These are phyloP conservation scores for Tenodera sinensis DNA, from an alignment of 2,888 invertebrate genomes.

Conservation along the genomic window DNA sequence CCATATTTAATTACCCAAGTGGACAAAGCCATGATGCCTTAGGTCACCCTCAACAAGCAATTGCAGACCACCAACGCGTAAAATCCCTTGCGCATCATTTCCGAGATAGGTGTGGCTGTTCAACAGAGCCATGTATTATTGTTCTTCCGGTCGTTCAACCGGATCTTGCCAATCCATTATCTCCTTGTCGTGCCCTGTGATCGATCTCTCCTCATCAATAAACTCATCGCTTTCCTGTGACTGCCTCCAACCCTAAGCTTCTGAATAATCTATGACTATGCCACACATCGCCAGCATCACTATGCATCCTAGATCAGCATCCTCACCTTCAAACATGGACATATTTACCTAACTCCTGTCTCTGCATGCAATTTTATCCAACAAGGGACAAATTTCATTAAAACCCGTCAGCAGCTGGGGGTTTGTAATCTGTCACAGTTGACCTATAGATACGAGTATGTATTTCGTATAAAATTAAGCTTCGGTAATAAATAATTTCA, in stretches of 20 bases:
- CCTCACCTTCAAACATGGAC: too few species aligned
- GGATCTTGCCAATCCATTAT: not conserved
- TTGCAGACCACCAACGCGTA: not conserved
- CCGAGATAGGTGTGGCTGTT: not conserved
- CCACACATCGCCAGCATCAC: not conserved
- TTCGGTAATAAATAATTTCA: too few species aligned
- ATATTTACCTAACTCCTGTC: too few species aligned
- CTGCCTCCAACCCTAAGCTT: not conserved
- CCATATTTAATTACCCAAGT: not conserved
- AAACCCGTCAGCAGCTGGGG: too few species aligned
- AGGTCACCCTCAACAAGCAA: not conserved
- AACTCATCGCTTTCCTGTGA: not conserved
- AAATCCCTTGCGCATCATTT: not conserved
- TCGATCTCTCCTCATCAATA: not conserved
- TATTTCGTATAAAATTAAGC: too few species aligned
- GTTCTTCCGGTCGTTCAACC: slow-evolving; percentile 8
- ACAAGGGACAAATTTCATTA: too few species aligned
- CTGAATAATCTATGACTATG: not conserved
- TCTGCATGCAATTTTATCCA: too few species aligned
- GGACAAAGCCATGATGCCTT: not conserved
- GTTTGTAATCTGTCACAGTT: too few species aligned
- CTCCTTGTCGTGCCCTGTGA: not conserved
- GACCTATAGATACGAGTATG: too few species aligned
- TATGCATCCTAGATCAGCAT: too few species aligned
- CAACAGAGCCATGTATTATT: not conserved